Conservation (phyloP, 2,888 invertebrate genomes). For the Tholera decimalis region DNA sequence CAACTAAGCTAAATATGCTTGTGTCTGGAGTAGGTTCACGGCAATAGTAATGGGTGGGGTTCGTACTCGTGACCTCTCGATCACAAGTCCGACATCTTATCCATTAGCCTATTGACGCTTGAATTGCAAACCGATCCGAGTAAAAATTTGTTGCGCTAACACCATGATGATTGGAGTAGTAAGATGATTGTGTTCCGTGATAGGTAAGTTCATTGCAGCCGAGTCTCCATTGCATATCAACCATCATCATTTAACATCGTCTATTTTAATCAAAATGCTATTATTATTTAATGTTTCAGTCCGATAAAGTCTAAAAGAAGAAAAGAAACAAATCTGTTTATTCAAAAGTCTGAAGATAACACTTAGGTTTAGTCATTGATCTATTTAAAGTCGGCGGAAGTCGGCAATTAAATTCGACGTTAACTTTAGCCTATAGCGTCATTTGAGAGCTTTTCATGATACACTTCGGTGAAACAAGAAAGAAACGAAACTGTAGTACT, state of each 20-base stretch:
- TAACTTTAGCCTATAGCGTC: conserved; percentile 30
- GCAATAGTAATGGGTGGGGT: no score
- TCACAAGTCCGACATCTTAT: no score
- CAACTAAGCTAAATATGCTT: no score
- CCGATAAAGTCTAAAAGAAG: conserved; percentile 27
- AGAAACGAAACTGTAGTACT: not conserved
- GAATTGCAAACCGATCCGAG: no score
- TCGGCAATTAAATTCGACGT: conserved; percentile 44
- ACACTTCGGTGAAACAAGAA: conserved; percentile 14
- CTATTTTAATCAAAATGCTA: not conserved
- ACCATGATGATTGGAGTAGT: no score
- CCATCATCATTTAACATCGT: not conserved
- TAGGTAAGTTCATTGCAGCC: not conserved
- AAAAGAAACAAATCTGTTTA: conserved; percentile 37
- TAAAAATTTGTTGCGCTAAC: no score
- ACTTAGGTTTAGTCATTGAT: conserved; percentile 52
- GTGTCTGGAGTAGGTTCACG: no score
- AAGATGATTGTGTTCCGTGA: no score
- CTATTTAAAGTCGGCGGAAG: conserved; percentile 44
- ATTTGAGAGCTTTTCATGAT: conserved; percentile 29
- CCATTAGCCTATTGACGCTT: no score
- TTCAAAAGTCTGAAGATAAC: conserved; percentile 41
- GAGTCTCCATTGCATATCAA: not conserved
- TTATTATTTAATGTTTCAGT: conserved; percentile 20
- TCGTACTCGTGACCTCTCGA: no score